phyloP scores from a whole-genome alignment of 2,888 invertebrate genomes.

The Ophonus ardosiacus region DNA sequence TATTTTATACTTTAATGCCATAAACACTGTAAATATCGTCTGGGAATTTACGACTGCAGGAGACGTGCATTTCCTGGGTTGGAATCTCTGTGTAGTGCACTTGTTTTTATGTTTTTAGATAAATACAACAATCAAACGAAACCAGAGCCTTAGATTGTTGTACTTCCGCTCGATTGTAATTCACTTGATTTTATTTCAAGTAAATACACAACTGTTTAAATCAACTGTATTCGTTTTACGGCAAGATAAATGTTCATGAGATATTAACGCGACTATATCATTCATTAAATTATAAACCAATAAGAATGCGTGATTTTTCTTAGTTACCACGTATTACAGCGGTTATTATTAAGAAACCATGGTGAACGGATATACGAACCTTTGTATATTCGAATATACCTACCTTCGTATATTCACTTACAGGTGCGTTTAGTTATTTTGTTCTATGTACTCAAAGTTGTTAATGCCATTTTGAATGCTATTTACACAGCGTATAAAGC shows the following conservation, averaged over 20 bases:
- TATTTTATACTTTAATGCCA: slow-evolving; percentile 39
- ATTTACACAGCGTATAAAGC: too few species aligned
- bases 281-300: too few species aligned
- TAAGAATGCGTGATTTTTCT: too few species aligned
- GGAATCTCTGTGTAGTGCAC: slow-evolving; percentile 1
- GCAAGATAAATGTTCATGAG: background rate
- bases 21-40: slow-evolving; percentile 43
- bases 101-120: slow-evolving; percentile 41
- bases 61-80: slow-evolving; percentile 31
- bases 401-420: too few species aligned
- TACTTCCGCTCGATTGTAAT: slow-evolving; percentile 38
- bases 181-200: slow-evolving; percentile 51
- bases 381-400: too few species aligned
- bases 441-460: too few species aligned
- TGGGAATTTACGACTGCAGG: slow-evolving; percentile 18
- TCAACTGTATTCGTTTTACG: background rate
- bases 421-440: too few species aligned
- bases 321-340: too few species aligned
- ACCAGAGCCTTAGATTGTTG: background rate
- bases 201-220: slow-evolving; percentile 11
- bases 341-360: too few species aligned
- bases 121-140: slow-evolving; percentile 21
- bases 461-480: too few species aligned
- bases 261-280: background rate
- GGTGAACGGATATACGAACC: too few species aligned